A percentile compares a stretch with the other conserved stretches of the same genome.
phyloP scores from a whole-genome alignment of 2,888 invertebrate species.

The Herminia tarsipennalis region DNA sequence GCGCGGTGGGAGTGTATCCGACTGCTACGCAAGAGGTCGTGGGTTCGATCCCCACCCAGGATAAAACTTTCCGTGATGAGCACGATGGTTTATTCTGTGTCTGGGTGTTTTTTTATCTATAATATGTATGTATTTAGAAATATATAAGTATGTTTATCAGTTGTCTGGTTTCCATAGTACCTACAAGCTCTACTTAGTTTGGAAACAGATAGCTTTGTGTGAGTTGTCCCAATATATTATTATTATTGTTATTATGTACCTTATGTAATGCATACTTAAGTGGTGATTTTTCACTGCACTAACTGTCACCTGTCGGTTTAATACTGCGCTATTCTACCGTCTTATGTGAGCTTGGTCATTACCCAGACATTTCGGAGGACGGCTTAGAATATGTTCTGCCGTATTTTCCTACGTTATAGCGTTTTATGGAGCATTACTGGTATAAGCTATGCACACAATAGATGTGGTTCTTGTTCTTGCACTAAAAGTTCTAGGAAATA shows the following conservation, averaged over 20 bases:
- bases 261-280: neutral
- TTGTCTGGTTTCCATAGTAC: no score
- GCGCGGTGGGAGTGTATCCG: no score
- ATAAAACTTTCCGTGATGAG: no score
- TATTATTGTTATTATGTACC: neutral
- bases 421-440: constrained; percentile 11
- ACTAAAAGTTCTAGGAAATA: neutral
- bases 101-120: no score
- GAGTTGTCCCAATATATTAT: no score
- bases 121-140: neutral
- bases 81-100: no score
- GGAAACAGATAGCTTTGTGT: no score
- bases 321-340: constrained; percentile 15
- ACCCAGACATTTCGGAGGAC: constrained; percentile 11
- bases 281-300: neutral
- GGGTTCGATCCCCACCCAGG: no score
- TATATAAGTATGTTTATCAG: no score
- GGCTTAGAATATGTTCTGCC: constrained; percentile 10
- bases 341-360: constrained; percentile 13
- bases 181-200: no score
- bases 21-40: no score
- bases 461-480: no score
- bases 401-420: constrained; percentile 5
- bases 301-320: constrained; percentile 6
- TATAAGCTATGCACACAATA: neutral